Conservation (phyloP, 2,797 vertebrate genomes). For the Paramormyrops hopkinsi region DNA sequence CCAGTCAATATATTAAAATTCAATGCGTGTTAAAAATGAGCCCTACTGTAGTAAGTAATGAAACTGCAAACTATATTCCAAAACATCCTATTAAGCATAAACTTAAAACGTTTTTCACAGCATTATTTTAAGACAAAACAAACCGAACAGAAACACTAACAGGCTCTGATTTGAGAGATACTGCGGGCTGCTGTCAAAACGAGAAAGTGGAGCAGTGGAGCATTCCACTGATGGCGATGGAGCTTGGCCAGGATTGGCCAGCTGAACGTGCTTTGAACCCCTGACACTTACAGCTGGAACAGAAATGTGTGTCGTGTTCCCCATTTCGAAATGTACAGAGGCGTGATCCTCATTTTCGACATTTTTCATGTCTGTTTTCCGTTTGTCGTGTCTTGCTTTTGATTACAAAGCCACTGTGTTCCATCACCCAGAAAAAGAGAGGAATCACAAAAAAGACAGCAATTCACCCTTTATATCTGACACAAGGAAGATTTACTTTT, state of each 20-base stretch:
- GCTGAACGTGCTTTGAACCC: neutral
- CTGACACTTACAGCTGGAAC: constrained; percentile 18
- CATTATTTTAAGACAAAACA: neutral
- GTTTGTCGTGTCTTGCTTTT: neutral
- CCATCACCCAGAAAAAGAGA: neutral
- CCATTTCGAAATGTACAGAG: neutral
- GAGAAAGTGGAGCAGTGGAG: neutral
- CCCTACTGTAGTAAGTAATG: neutral
- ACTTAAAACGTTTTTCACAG: neutral
- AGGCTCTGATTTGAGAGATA: constrained; percentile 28
- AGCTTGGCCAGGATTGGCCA: neutral
- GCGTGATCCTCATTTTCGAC: neutral
- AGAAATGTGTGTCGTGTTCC: neutral
- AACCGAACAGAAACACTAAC: neutral
- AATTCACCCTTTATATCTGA: neutral
- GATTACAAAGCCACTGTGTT: neutral
- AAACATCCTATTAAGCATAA: neutral
- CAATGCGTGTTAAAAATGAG: neutral
- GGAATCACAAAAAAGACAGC: neutral
- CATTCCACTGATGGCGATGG: neutral
- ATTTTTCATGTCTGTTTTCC: neutral
- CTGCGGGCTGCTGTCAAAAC: constrained; percentile 30
- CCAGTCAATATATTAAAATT: neutral
- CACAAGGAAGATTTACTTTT: neutral
- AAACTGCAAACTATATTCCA: neutral